Conservation (phyloP, 2,797 vertebrate species). For the Enteromius treurensis region DNA sequence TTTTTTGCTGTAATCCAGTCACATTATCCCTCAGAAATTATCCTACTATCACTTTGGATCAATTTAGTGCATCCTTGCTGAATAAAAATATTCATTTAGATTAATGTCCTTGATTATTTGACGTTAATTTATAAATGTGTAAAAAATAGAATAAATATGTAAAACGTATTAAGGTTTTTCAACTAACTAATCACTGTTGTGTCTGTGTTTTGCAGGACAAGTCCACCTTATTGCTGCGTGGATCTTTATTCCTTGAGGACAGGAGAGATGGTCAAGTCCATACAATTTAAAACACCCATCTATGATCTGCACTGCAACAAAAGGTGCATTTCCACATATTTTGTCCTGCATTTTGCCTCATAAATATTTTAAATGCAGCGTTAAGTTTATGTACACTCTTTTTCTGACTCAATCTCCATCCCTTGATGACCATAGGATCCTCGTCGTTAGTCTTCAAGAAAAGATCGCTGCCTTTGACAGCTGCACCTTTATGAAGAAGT, state of each 20-base stretch:
- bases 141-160: neutral
- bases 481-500: constrained; percentile 98
- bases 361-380: neutral
- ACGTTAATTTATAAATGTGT: neutral
- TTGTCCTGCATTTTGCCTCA: neutral
- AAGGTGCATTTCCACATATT: constrained; percentile 75
- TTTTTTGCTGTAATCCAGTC: neutral
- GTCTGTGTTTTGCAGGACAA: constrained; percentile 78
- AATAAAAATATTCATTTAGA: neutral
- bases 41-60: neutral
- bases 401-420: constrained; percentile 7
- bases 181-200: neutral
- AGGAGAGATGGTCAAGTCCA: constrained; percentile 97
- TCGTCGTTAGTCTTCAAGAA: constrained; percentile 94
- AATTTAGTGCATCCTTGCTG: neutral
- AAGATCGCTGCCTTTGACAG: constrained; percentile 99
- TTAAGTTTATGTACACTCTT: neutral
- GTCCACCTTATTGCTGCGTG: constrained; percentile 92
- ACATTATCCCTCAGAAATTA: neutral
- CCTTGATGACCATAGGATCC: constrained; percentile 80
- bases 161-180: neutral
- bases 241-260: constrained; percentile 94
- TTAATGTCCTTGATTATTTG: neutral
- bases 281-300: constrained; percentile 98
- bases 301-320: constrained; percentile 97